Evolutionary conservation across 2,113 vertebrate genomes (phyloP).

Genomic region (Conger conger): DNA sequence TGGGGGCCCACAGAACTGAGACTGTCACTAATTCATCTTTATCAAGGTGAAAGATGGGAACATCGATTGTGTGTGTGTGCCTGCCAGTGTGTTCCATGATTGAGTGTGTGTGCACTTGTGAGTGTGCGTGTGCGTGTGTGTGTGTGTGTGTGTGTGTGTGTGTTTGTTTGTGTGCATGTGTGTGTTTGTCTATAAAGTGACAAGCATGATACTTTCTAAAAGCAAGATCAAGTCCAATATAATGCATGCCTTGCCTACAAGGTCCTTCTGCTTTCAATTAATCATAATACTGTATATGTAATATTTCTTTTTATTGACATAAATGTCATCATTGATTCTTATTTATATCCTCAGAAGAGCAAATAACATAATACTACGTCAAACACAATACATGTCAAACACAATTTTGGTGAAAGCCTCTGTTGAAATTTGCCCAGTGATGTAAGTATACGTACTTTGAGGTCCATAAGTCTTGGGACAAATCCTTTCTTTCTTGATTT

Average conservation of each 20-base stretch:
- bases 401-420: background rate
- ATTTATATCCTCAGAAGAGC: background rate
- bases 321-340: background rate
- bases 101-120: background rate
- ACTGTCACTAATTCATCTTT: slow-evolving; percentile 9
- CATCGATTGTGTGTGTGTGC: background rate
- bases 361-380: background rate
- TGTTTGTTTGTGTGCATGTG: background rate
- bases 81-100: background rate
- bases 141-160: background rate
- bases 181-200: background rate
- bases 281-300: background rate
- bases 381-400: background rate
- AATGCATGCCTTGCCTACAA: background rate
- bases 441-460: background rate
- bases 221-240: background rate
- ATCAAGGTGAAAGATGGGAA: background rate
- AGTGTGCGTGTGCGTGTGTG: background rate
- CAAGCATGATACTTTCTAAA: no score
- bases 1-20: background rate
- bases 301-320: background rate
- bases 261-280: background rate
- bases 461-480: no score
- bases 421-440: background rate
- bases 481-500: no score